Base-by-base conservation (phyloP, 2,888 invertebrate species). In the Melieria crassipennis region DNA sequence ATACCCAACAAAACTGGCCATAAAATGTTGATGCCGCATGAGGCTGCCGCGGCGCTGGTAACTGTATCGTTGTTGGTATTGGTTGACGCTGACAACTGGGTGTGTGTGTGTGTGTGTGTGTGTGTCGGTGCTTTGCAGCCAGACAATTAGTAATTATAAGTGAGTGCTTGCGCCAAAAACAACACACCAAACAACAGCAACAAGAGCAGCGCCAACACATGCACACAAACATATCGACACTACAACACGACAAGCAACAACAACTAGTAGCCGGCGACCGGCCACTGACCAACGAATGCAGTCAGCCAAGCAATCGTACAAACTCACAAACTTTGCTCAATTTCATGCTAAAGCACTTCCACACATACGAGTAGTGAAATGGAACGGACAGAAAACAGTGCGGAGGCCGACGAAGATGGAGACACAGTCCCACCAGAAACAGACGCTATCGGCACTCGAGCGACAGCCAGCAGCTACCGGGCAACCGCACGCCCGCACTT, bases 271-370 rank as follows among this genome's bases (percentile, higher is more conserved):
- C 61, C 55, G 60, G 58, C 60, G 62, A 50, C 48, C 62, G 55
- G 58, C 57, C 56, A 69, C 63, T 48, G 60, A 58, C 52, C 66
- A 43, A 70, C 58, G 57, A 57, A 13, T 30, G 57, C 13, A 57
- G 13, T 16, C 57, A 57, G 16, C 57, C 57, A 65, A 64, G 57
- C 64, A 67, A 70, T 52, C 65, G 60, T 66, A 57, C 47, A 62
- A 69, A 57, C 63, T 67, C 45, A 57, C 65, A 69, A 65, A 65
- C 62, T 69, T 66, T 58, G 69, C 63, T n/a, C 58, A 66, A 67
- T 71, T 70, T 65, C 60, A 70, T 70, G 70, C 58, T 58, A 64
- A 70, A 70, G 64, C 58, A 58, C 75, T 79, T 76, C 73, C 76
- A 75, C 76, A 73, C 74, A 73, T 52, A 52, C 67, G 9, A 13